Base-by-base conservation (phyloP, 2,113 vertebrate genomes). In the Lagopus leucura region DNA sequence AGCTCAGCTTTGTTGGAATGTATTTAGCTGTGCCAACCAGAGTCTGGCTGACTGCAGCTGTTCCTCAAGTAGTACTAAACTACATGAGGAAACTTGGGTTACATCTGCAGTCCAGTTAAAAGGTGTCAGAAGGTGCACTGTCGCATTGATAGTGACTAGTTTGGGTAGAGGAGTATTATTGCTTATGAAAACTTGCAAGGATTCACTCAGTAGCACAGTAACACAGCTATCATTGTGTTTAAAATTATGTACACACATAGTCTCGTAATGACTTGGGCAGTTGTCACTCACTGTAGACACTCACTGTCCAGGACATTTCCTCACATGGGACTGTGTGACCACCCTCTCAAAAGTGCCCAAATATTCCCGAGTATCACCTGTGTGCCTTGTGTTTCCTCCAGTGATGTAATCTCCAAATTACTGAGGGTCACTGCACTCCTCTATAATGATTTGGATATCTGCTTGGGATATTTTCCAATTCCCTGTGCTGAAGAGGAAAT, bases 181-280 rank as follows among this genome's bases (percentile, higher is more conserved):
- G 70, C n/a, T 86, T 52, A 43, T 3, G 65, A 61, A 42, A 83
- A 8, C 17, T 70, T 84, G 42, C 5, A 60, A 60, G 34, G 21
- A 52, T 22, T 72, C 15, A 15, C 3, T 54, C 30, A 45, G 28
- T 12, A 25, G 71, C 47, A 28, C 25, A 8, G 4, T 42, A 72
- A 52, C 27, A 28, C 57, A 50, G 50, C 16, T 61, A 38, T 14
- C 16, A 3, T 61, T 15, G 17, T 61, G 30, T 43, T 71, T 52
- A n/a, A 25, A 27, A 5, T 36, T 6, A 11, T 50, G 16, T 52
- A 36, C 7, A 6, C n/a, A 6, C 16, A 12, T 0, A 61, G 22
- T 21, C 10, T 1, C 1, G 0, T 38, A 47, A 10, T 21, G 63
- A 32, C 10, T 8, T 8, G 1, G 6, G 27, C 17, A 21, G 21